Conservation (phyloP, 2,113 vertebrate species). For the Ptychochromis oligacanthus region DNA sequence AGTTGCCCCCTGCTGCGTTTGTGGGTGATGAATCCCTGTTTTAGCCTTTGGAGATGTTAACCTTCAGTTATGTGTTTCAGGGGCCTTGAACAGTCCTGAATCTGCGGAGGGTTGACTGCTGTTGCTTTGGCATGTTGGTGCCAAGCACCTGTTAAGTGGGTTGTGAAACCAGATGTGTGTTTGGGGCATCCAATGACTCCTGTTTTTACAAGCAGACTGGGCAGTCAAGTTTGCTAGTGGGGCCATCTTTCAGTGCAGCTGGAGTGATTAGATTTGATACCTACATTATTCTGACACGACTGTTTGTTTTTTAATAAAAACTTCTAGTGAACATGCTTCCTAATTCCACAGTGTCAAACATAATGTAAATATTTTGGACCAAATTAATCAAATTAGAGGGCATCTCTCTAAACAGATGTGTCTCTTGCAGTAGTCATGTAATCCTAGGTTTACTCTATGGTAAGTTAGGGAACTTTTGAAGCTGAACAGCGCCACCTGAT, state of each 20-base stretch:
- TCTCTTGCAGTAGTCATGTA: not conserved
- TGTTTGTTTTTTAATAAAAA: not conserved
- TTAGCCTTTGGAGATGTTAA: not conserved
- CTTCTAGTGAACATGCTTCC: not conserved
- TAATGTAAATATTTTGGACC: not conserved
- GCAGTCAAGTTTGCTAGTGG: too few species aligned
- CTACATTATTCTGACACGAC: not conserved
- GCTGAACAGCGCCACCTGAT: not conserved
- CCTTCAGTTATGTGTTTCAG: not conserved
- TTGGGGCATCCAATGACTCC: too few species aligned
- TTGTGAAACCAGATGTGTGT: too few species aligned
- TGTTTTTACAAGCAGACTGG: too few species aligned
- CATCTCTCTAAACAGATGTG: not conserved
- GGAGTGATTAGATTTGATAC: not conserved
- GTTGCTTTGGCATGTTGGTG: too few species aligned
- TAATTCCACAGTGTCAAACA: not conserved
- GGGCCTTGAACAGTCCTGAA: too few species aligned
- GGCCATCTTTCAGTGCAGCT: too few species aligned
- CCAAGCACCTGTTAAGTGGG: too few species aligned
- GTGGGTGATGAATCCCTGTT: not conserved
- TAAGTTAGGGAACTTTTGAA: not conserved
- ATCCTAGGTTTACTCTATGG: not conserved
- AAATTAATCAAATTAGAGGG: too few species aligned
- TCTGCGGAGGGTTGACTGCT: too few species aligned
- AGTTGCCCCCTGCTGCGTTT: not conserved